phyloP scores from a whole-genome alignment of 2,888 invertebrate species.

The Unio pictorum region DNA sequence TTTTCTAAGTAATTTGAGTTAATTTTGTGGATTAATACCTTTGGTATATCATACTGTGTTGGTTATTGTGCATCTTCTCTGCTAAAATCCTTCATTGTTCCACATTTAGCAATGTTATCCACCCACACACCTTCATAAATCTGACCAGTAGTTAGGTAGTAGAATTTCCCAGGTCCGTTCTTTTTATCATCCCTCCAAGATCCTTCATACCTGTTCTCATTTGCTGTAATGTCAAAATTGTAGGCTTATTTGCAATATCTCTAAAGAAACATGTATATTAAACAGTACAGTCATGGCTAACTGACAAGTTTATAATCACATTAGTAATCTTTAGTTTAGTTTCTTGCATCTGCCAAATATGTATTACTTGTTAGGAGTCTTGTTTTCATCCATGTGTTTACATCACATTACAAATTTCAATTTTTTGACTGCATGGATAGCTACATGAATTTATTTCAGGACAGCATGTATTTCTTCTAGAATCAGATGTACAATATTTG shows the following conservation, averaged over 20 bases:
- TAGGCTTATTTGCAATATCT: neutral
- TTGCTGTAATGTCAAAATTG: conserved; percentile 52
- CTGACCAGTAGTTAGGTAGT: conserved; percentile 70
- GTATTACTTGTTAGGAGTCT: too few relatives aligned
- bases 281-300: too few relatives aligned
- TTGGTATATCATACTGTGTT: conserved; percentile 68
- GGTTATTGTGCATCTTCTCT: conserved; percentile 68
- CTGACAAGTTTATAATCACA: too few relatives aligned
- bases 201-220: conserved; percentile 72
- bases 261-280: too few relatives aligned
- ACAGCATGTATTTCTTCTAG: too few relatives aligned
- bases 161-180: conserved; percentile 71
- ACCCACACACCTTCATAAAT: conserved; percentile 71
- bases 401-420: too few relatives aligned
- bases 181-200: conserved; percentile 71
- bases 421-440: too few relatives aligned
- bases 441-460: too few relatives aligned
- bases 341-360: too few relatives aligned
- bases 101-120: conserved; percentile 71
- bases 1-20: neutral
- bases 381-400: too few relatives aligned
- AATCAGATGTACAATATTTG: too few relatives aligned
- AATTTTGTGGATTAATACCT: conserved; percentile 32
- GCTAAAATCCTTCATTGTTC: conserved; percentile 70
- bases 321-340: too few relatives aligned